Evolutionary conservation across 2,888 invertebrate species (phyloP), one percentile per base, ranked within the genome.

Genomic region (Neoaliturus tenellus): DNA sequence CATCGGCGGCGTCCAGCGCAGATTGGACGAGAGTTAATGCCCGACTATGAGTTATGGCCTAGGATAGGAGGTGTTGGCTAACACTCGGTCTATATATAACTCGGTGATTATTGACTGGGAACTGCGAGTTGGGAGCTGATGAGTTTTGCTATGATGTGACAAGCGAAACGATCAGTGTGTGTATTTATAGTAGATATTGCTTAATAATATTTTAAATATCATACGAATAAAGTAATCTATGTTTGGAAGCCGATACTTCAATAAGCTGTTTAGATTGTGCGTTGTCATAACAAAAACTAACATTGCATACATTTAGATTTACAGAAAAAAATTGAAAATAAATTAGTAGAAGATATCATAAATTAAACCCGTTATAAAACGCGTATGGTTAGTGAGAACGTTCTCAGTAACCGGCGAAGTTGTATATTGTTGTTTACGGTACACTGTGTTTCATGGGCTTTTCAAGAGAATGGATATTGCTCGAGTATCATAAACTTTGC

Each of bases 341-440:
- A n/a, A n/a, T n/a, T n/a, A n/a, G n/a, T n/a, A n/a, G n/a, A n/a
- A n/a, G n/a, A n/a, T n/a, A n/a, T n/a, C n/a, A n/a, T n/a, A n/a
- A n/a, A n/a, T n/a, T n/a, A 48, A 48, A 14, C 48, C 17, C 48
- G 35, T 48, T 48, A 48, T 48, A 48, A 48, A 48, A 12, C 6
- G 17, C 17, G 48, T 12, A 48, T 48, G 10, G 48, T 25, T 55
- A 23, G 55, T 23, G 23, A 55, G 62, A 62, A 62, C 31, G 28
- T 28, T 28, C 62, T 25, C 55, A 5, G 20, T 55, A 55, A 62
- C 62, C 28, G 20, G 62, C 31, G n/a, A 62, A 12, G 62, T 31
- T 28, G 28, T 62, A 62, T 62, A 62, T 62, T 62, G 62, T 62
- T 62, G 62, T 62, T 62, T 31, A 62, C 62, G 62, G 62, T 62